phyloP scores from a whole-genome alignment of 1,140 invertebrate genomes.

The Magallana gigas region DNA sequence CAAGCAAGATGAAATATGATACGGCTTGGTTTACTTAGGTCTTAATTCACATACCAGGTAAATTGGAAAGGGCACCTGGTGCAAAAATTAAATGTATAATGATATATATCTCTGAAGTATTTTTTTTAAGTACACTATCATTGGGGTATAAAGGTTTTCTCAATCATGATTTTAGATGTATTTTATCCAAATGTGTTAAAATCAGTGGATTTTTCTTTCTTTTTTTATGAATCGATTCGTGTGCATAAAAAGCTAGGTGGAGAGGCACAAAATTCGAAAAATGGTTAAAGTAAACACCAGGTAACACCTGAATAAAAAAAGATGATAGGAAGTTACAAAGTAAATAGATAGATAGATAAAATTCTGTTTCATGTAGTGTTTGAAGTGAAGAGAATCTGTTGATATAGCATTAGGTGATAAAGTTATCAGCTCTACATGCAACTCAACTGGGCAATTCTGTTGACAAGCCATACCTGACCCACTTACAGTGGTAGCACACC shows the following conservation, averaged over 20 bases:
- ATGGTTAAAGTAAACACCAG: constrained; percentile 31
- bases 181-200: background rate
- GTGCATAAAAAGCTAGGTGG: background rate
- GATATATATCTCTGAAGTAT: constrained; percentile 10
- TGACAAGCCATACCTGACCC: constrained; percentile 30
- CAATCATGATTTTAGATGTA: background rate
- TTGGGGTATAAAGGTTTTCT: background rate
- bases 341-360: constrained; percentile 37
- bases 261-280: constrained; percentile 6
- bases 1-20: constrained; percentile 33
- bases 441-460: constrained; percentile 33
- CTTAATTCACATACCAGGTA: constrained; percentile 35
- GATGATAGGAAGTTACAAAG: constrained; percentile 30
- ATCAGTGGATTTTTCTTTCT: background rate
- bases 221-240: background rate
- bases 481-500: background rate
- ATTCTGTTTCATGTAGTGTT: constrained; percentile 30
- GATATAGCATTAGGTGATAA: constrained; percentile 29
- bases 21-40: constrained; percentile 29
- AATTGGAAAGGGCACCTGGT: constrained; percentile 32
- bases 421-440: constrained; percentile 29
- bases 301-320: constrained; percentile 33
- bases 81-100: constrained; percentile 29
- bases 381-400: constrained; percentile 24
- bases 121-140: constrained; percentile 15